phyloP scores from a whole-genome alignment of 2,888 invertebrate species.

The Thelaira solivaga region DNA sequence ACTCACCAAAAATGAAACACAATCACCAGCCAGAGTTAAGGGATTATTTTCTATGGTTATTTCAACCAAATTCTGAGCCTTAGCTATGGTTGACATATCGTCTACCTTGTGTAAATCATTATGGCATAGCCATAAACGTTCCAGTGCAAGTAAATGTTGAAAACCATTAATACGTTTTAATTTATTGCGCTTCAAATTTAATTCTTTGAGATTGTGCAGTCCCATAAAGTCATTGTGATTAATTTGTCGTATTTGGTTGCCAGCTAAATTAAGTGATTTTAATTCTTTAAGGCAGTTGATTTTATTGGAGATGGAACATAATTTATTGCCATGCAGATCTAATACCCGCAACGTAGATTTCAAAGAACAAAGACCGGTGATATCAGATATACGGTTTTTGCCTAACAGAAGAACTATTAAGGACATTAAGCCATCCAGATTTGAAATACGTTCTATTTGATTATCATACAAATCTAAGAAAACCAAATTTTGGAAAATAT shows the following conservation, averaged over 20 bases:
- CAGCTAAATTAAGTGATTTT: slow-evolving; percentile 94
- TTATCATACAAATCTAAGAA: slow-evolving; percentile 97
- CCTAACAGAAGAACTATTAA: slow-evolving; percentile 92
- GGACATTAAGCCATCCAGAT: slow-evolving; percentile 86
- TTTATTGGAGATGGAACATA: slow-evolving; percentile 78
- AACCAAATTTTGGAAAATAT: slow-evolving; percentile 82
- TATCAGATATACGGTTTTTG: slow-evolving; percentile 84
- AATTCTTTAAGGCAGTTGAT: slow-evolving; percentile 83
- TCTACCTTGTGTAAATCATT: slow-evolving; percentile 84
- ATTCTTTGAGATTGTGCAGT: slow-evolving; percentile 86
- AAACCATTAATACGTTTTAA: slow-evolving; percentile 89
- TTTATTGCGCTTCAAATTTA: slow-evolving; percentile 92
- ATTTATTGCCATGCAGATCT: slow-evolving; percentile 95
- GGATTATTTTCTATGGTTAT: slow-evolving; percentile 92
- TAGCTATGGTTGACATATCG: slow-evolving; percentile 89
- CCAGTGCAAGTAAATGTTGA: slow-evolving; percentile 86
- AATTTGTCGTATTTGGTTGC: slow-evolving; percentile 90
- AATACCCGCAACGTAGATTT: slow-evolving; percentile 87
- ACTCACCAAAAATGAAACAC: slow-evolving; percentile 88
- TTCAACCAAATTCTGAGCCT: slow-evolving; percentile 87
- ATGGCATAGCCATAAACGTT: slow-evolving; percentile 78
- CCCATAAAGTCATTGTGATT: slow-evolving; percentile 88
- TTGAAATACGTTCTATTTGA: slow-evolving; percentile 91
- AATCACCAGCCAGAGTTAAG: slow-evolving; percentile 87
- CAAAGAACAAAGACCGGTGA: slow-evolving; percentile 72